Evolutionary conservation across 2,797 vertebrate genomes (phyloP).

Genomic region (Ceyx erithaca): DNA sequence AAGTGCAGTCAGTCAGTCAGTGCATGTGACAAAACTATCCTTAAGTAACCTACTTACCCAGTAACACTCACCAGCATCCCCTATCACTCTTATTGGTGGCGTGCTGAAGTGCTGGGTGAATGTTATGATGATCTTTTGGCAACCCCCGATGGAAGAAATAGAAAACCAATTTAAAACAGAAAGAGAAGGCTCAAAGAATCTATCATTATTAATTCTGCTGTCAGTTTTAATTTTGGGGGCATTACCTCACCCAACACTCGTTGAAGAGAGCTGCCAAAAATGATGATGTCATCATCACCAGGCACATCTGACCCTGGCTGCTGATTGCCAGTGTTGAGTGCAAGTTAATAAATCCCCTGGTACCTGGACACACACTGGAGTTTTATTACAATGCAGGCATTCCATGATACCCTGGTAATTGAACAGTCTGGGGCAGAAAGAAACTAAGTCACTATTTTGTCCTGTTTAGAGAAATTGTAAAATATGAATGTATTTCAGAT

Average conservation of each 20-base stretch:
- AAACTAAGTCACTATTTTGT: slow-evolving; percentile 66
- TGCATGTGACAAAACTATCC: background rate
- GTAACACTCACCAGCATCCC: background rate
- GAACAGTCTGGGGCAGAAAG: slow-evolving; percentile 71
- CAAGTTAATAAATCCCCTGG: slow-evolving; percentile 84
- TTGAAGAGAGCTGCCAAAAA: slow-evolving; percentile 80
- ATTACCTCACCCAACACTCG: slow-evolving; percentile 84
- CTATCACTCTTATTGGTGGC: background rate
- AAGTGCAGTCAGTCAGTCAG: background rate
- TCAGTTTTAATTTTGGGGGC: slow-evolving; percentile 84
- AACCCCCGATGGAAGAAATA: slow-evolving; percentile 68
- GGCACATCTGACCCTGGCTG: slow-evolving; percentile 79
- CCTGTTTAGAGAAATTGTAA: slow-evolving; percentile 71
- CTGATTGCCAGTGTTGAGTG: slow-evolving; percentile 80
- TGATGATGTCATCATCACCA: slow-evolving; percentile 84
- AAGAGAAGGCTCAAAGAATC: slow-evolving; percentile 78
- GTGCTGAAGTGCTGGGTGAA: slow-evolving; percentile 58
- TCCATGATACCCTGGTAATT: slow-evolving; percentile 75
- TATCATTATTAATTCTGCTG: slow-evolving; percentile 83
- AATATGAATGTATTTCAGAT: slow-evolving; percentile 71
- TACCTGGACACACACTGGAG: slow-evolving; percentile 78
- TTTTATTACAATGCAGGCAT: slow-evolving; percentile 84
- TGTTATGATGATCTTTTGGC: slow-evolving; percentile 67
- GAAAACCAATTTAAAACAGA: slow-evolving; percentile 74
- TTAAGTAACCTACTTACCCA: background rate